Base-by-base conservation (phyloP, 2,888 invertebrate genomes). In the Nematopogon swammerdamellus region DNA sequence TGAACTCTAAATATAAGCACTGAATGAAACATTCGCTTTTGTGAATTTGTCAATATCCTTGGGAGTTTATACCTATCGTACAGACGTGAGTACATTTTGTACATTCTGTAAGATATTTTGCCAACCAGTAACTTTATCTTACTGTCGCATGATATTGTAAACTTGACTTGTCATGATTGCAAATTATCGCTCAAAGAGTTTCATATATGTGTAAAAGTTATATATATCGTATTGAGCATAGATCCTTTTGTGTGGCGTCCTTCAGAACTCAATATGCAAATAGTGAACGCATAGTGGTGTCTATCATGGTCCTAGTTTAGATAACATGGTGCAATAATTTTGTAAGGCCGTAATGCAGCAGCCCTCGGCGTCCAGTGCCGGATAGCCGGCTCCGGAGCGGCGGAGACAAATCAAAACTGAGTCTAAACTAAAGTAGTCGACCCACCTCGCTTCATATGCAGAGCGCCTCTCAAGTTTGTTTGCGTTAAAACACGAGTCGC, bases 391-490 rank as follows among this genome's bases (percentile, higher is more conserved):
- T 25, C 25, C 4, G 5, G 4, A 25, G 3, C 36, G 36, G 6
- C 8, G n/a, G n/a, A 76, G 74, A 75, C 75, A 72, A 76, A 72
- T 71, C 73, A 73, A 75, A 77, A 72, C 71, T 76, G 73, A 76
- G 70, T 67, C 69, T 70, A 59, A 69, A 68, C 69, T 70, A 59
- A 72, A 71, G 79, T 79, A 79, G 79, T 70, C 74, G 74, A 77
- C 77, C 79, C 79, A 79, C 79, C 79, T 79, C 76, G 79, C 79
- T 79, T 79, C 70, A 77, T 79, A 79, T 77, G 79, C 79, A 79
- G 79, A 70, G 77, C 75, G 79, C 79, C 79, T 79, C 74, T 71
- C 72, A 76, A 77, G 77, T 79, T 79, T 79, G 77, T 79, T 79
- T 79, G 79, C 79, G 79, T 79, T 79, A 77, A 73, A 79, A 79